Evolutionary conservation across 2,113 vertebrate genomes (phyloP).

Genomic region (Marmota monax): DNA sequence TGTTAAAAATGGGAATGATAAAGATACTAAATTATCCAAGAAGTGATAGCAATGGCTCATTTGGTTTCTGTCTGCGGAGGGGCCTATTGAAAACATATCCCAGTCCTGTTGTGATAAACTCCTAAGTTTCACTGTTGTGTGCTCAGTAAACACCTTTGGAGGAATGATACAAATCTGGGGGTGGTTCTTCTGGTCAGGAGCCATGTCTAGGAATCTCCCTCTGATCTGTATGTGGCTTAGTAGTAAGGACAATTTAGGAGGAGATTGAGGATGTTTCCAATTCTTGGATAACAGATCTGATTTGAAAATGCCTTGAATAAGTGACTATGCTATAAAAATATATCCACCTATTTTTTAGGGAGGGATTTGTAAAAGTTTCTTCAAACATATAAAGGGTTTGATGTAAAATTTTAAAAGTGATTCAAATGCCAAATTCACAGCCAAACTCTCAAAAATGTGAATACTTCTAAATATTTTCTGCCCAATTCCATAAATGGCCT

Average conservation of each 20-base stretch:
- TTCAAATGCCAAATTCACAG: not conserved
- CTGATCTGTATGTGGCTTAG: not conserved
- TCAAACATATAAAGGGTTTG: not conserved
- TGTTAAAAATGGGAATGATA: conserved; percentile 8
- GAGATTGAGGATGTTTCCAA: not conserved
- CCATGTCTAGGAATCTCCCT: not conserved
- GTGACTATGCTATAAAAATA: not conserved
- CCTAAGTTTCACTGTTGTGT: not conserved
- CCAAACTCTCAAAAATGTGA: not conserved
- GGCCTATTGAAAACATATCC: not conserved
- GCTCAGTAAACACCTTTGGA: not conserved
- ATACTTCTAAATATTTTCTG: not conserved
- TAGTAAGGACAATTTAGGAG: not conserved
- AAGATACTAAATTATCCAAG: not conserved
- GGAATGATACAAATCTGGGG: not conserved
- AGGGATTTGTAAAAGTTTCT: not conserved
- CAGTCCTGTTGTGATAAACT: not conserved
- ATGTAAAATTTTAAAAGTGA: conserved; percentile 12
- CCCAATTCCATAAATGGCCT: not conserved
- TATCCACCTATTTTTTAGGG: not conserved
- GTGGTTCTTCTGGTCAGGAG: not conserved
- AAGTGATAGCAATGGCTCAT: not conserved
- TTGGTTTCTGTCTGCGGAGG: not conserved
- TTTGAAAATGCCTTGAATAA: conserved; percentile 47
- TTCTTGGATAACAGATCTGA: not conserved